phyloP scores from a whole-genome alignment of 53 echinoderm and acorn worm genomes.

The Henricia sp. region DNA sequence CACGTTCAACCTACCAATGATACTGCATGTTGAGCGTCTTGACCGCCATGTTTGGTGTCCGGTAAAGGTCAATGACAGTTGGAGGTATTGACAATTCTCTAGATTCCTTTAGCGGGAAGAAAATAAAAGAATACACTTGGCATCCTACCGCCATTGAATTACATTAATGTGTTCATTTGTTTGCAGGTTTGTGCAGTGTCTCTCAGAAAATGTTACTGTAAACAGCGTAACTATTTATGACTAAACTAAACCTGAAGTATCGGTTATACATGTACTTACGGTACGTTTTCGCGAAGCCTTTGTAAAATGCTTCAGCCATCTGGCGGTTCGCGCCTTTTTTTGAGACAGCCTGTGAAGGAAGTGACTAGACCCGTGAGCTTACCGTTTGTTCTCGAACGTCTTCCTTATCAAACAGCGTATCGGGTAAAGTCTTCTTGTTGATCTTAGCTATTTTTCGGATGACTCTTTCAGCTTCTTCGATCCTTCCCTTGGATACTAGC shows the following conservation, averaged over 20 bases:
- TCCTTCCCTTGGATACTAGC: constrained; percentile 67
- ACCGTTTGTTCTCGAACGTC: constrained; percentile 62
- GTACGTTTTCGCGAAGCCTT: too few species aligned
- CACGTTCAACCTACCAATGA: constrained; percentile 30
- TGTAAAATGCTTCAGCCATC: too few species aligned
- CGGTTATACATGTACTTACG: too few species aligned
- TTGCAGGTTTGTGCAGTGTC: not conserved
- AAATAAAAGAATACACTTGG: too few species aligned
- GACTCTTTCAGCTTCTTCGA: constrained; percentile 64
- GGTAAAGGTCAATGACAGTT: constrained; percentile 43
- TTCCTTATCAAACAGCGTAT: constrained; percentile 61
- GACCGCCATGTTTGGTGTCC: constrained; percentile 64
- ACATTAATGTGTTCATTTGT: not conserved
- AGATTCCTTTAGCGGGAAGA: constrained; percentile 23
- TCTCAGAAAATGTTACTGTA: not conserved
- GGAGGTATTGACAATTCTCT: constrained; percentile 17
- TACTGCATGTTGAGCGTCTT: constrained; percentile 62
- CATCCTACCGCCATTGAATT: too few species aligned
- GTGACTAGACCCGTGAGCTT: not conserved
- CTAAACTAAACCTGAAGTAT: too few species aligned
- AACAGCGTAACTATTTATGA: not conserved
- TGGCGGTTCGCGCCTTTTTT: not conserved
- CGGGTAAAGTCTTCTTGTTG: constrained; percentile 72
- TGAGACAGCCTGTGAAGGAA: not conserved
- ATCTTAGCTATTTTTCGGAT: constrained; percentile 63